These are phyloP conservation scores for Entomyzon cyanotis DNA, from an alignment of 2,113 vertebrate genomes.

Conservation along the genomic window DNA sequence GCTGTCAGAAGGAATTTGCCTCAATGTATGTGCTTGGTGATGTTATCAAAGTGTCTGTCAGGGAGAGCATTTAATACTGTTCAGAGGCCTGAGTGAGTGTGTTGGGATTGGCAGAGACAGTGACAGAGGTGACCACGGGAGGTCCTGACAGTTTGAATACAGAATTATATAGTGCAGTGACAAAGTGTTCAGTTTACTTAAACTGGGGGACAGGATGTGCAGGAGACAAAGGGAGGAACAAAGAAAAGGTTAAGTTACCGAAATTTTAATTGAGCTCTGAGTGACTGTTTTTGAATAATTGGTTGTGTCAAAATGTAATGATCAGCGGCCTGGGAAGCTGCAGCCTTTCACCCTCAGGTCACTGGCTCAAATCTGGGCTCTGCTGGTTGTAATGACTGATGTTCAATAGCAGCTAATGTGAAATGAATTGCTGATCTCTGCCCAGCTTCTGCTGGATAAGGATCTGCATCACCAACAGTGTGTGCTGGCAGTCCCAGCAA, in stretches of 20 bases:
- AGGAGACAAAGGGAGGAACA: not conserved
- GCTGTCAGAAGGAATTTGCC: conserved; percentile 57
- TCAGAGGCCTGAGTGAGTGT: not conserved
- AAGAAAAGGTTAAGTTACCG: conserved; percentile 37
- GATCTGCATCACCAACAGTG: not conserved
- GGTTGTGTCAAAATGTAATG: conserved; percentile 56
- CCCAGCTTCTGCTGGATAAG: not conserved
- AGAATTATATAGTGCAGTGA: not conserved
- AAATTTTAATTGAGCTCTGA: conserved; percentile 66
- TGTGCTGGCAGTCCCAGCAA: not conserved
- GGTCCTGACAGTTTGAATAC: not conserved
- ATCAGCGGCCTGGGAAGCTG: conserved; percentile 28
- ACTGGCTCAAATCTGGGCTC: conserved; percentile 28
- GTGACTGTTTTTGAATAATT: conserved; percentile 63
- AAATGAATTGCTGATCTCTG: conserved; percentile 51
- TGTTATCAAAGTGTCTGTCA: conserved; percentile 55
- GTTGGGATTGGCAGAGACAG: not conserved
- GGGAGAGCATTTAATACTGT: not conserved
- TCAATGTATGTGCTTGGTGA: conserved; percentile 22
- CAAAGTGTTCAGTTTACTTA: not conserved
- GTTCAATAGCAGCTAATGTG: conserved; percentile 38
- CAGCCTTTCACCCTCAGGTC: conserved; percentile 63
- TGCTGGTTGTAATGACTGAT: conserved; percentile 33
- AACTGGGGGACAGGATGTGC: not conserved
- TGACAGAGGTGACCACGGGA: not conserved